Evolutionary conservation across 2,888 invertebrate genomes (phyloP).

Genomic region (Aphrophora alni): DNA sequence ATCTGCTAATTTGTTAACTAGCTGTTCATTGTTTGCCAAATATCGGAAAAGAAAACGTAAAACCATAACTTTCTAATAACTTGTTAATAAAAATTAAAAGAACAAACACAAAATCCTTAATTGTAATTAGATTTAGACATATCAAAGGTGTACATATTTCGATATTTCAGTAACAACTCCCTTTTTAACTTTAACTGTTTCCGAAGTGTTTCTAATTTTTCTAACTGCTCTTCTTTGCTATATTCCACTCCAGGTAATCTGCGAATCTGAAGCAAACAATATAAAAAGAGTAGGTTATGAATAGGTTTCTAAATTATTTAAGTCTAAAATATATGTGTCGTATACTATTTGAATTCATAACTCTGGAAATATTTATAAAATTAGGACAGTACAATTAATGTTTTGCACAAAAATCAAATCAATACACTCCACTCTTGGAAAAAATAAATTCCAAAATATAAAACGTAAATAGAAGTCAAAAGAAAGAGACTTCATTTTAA

Average conservation of each 20-base stretch:
- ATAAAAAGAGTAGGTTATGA: too few species aligned
- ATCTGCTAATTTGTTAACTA: slow-evolving; percentile 80
- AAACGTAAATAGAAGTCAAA: too few species aligned
- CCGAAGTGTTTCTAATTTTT: slow-evolving; percentile 83
- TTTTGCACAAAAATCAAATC: too few species aligned
- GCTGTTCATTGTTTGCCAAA: slow-evolving; percentile 77
- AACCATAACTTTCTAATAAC: slow-evolving; percentile 64
- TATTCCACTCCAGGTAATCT: slow-evolving; percentile 86
- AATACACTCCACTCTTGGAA: too few species aligned
- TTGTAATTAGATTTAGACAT: slow-evolving; percentile 61
- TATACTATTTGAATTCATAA: too few species aligned
- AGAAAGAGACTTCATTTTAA: too few species aligned
- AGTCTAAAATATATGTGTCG: too few species aligned
- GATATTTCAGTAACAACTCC: slow-evolving; percentile 87
- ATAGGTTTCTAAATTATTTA: too few species aligned
- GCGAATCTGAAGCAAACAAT: slow-evolving; percentile 66
- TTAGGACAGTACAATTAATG: too few species aligned
- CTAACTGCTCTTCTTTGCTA: slow-evolving; percentile 91
- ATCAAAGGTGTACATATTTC: slow-evolving; percentile 82
- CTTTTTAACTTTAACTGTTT: slow-evolving; percentile 86
- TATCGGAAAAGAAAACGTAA: slow-evolving; percentile 73
- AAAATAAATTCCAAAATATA: too few species aligned
- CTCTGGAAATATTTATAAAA: too few species aligned
- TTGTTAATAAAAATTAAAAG: slow-evolving; percentile 3
- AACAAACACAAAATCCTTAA: not conserved